Evolutionary conservation across 2,113 vertebrate genomes (phyloP), one percentile per base, ranked within the genome.

Genomic region (Melospiza melodia): DNA sequence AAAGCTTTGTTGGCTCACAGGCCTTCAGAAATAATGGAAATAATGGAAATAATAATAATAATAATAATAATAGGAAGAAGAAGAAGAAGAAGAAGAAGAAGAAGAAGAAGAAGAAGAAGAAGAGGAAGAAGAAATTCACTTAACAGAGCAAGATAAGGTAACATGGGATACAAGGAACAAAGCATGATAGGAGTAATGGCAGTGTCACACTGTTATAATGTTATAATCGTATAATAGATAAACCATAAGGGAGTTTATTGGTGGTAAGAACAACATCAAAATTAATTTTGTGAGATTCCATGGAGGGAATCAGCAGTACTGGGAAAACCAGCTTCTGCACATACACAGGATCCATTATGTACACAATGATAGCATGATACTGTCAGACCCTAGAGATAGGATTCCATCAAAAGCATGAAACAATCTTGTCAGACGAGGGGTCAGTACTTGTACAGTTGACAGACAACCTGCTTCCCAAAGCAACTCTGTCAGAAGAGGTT

Each of bases 401-500:
- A 84, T 85, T 87, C 35, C 74, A 74, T 73, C 59, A 93, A 87
- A 77, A 93, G 48, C 23, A n/a, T 57, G 80, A 73, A 94, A 33
- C 7, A 85, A 79, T 39, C 66, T 92, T 85, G 5, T 65, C 68
- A 92, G 61, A 85, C 27, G 46, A 89, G 79, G 55, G 80, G 49
- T 55, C 80, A 80, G 27, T 68, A 86, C 49, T 73, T 95, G 72
- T 66, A 6, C 87, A 97, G 67, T 28, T 66, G 86, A 78, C 79
- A 89, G 95, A 61, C 51, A 95, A 83, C 55, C 27, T 92, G 33
- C 79, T 91, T 95, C 69, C 79, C 28, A 37, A 81, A 92, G 8
- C 77, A 63, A 49, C 48, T 87, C 78, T 84, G 41, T 83, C 59
- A 84, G 37, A 58, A 58, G 25, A 96, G 35, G 19, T 35, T 69